These are phyloP conservation scores for Sebastes iracundus DNA, from an alignment of 2,797 vertebrate genomes.

Conservation along the genomic window DNA sequence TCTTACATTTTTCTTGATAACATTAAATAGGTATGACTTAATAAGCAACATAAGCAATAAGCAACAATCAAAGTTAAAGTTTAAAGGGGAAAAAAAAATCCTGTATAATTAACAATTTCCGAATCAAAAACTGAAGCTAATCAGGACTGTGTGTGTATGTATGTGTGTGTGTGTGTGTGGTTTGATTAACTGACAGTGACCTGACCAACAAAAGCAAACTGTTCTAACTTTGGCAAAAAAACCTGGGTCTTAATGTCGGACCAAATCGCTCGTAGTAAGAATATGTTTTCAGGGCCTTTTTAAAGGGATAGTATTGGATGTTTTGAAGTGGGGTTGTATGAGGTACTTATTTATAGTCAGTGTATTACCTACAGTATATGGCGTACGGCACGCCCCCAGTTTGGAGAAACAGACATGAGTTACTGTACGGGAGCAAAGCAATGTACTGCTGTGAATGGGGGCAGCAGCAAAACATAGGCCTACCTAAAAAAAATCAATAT, in stretches of 20 bases:
- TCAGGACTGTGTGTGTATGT: not conserved
- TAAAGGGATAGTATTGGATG: too few relatives aligned
- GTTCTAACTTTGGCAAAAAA: too few relatives aligned
- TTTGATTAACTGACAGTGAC: not conserved
- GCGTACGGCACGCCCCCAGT: rapidly evolving
- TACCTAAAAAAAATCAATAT: too few relatives aligned
- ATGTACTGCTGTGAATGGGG: too few relatives aligned
- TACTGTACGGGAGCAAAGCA: too few relatives aligned
- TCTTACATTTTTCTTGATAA: not conserved
- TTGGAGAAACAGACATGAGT: rapidly evolving
- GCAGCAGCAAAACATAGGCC: too few relatives aligned
- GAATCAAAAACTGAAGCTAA: not conserved
- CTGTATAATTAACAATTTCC: not conserved
- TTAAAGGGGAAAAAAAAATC: not conserved
- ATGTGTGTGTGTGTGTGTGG: rapidly evolving
- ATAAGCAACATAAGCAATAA: not conserved
- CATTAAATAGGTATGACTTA: not conserved
- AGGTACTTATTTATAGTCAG: rapidly evolving
- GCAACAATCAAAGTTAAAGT: not conserved
- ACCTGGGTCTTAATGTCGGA: too few relatives aligned
- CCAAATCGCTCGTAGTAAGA: too few relatives aligned
- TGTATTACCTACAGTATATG: too few relatives aligned
- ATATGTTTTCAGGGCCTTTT: too few relatives aligned
- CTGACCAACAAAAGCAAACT: not conserved
- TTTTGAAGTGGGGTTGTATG: too few relatives aligned